These are phyloP conservation scores for Epirrhoe tristata DNA, from an alignment of 2,888 invertebrate genomes.

Conservation along the genomic window DNA sequence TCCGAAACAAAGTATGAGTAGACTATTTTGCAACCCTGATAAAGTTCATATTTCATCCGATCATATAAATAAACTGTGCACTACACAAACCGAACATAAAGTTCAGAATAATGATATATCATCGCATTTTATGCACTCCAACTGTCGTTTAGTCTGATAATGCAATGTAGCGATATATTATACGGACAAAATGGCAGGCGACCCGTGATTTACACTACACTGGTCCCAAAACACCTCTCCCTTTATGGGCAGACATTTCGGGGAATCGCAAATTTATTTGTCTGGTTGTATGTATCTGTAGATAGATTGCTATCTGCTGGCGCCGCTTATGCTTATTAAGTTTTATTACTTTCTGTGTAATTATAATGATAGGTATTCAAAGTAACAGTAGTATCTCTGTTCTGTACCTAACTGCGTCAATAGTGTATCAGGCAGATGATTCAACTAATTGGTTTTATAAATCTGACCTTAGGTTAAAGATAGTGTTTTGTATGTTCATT, in stretches of 20 bases:
- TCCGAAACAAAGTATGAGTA: slow-evolving; percentile 8
- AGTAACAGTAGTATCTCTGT: background rate
- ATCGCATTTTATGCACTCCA: slow-evolving; percentile 21
- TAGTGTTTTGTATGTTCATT: background rate
- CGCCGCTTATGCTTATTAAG: slow-evolving; percentile 36
- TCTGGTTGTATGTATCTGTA: slow-evolving; percentile 55
- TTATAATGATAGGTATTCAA: background rate
- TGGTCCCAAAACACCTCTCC: slow-evolving; percentile 61
- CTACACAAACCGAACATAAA: slow-evolving; percentile 12
- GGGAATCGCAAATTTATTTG: slow-evolving; percentile 69
- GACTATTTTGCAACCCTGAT: background rate
- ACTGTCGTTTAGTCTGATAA: slow-evolving; percentile 37
- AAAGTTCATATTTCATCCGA: background rate
- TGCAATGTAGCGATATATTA: slow-evolving; percentile 44
- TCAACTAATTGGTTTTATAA: background rate
- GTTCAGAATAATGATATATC: slow-evolving; percentile 21
- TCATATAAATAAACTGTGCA: slow-evolving; percentile 1
- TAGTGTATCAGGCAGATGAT: background rate
- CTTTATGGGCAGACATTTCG: slow-evolving; percentile 67
- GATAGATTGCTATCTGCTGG: slow-evolving; percentile 55
- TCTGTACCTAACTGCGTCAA: background rate
- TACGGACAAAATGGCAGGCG: slow-evolving; percentile 54
- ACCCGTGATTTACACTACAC: slow-evolving; percentile 69
- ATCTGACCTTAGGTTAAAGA: background rate
- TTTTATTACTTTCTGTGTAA: slow-evolving; percentile 25